Conservation (phyloP, 2,888 invertebrate species). For the Alentia gelatinosa region DNA sequence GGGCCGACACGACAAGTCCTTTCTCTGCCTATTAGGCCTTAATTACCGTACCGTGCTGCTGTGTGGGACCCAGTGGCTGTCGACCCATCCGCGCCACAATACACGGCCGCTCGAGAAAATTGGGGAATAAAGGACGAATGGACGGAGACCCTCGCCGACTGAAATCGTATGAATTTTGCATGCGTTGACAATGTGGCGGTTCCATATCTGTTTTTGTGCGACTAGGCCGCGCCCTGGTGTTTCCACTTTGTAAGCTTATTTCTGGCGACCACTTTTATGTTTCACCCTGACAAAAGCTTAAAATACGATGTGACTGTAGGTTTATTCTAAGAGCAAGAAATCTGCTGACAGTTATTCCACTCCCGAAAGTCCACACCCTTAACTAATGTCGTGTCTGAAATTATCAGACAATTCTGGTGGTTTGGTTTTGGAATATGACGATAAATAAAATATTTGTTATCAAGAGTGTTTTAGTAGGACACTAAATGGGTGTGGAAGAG, state of each 20-base stretch:
- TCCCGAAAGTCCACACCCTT: too few species aligned
- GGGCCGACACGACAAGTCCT: conserved; percentile 32
- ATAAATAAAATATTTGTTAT: too few species aligned
- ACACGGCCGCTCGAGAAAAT: conserved; percentile 41
- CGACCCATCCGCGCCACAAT: neutral
- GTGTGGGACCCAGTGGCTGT: neutral
- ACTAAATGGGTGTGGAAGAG: too few species aligned
- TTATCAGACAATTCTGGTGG: too few species aligned
- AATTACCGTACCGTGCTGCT: neutral
- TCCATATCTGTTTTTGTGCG: conserved; percentile 8
- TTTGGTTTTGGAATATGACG: too few species aligned
- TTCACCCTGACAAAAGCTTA: too few species aligned
- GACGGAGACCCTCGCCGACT: neutral
- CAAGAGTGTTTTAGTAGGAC: too few species aligned
- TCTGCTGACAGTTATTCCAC: too few species aligned
- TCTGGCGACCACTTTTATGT: too few species aligned
- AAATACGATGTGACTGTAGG: too few species aligned
- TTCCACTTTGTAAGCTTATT: neutral
- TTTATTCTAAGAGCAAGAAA: too few species aligned
- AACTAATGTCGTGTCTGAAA: too few species aligned
- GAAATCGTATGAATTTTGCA: conserved; percentile 50
- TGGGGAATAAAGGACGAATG: conserved; percentile 21
- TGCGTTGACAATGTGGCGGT: conserved; percentile 4
- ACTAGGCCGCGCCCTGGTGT: neutral
- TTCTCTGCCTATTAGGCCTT: conserved; percentile 36